Evolutionary conservation across 2,888 invertebrate species (phyloP), one percentile per base, ranked within the genome.

Genomic region (Thecophora atra): DNA sequence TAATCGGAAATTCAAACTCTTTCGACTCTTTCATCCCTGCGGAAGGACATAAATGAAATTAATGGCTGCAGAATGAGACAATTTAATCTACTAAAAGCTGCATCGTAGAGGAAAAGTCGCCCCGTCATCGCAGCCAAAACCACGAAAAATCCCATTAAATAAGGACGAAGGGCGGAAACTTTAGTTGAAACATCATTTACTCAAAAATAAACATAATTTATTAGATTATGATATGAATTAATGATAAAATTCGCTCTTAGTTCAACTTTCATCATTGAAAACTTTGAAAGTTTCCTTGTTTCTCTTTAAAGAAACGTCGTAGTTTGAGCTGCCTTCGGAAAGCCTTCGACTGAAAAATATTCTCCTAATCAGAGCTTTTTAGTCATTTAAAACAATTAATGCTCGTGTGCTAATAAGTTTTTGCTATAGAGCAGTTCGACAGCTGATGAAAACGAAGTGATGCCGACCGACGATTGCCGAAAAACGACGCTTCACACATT

Each of bases 311-410:
- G 3, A 51, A 65, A 51, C 47, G 51, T 28, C 28, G 24, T 30
- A 66, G 51, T 66, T 66, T 66, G 19, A 30, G 51, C 19, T 28
- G 37, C n/a, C n/a, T n/a, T n/a, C n/a, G n/a, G n/a, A n/a, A n/a
- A 54, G 37, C 56, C 54, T 54, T 67, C 67, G 54, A 54, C 37
- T 54, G 67, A 67, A 37, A 67, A 56, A 66, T 54, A 56, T 67
- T 54, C 30, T 54, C 24, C 54, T 52, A 67, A 67, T 67, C 37
- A 56, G 56, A 52, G 17, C 56, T 67, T 52, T 67, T 56, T 37
- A 56, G 56, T 54, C 56, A 67, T 54, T 67, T 67, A 42, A 67
- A 67, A 54, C 54, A 67, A 67, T 54, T 37, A 30, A 54, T 67
- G 54, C 54, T 54, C 54, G 37, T 67, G 54, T 26, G 56, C 37